Conservation (phyloP, 2,888 invertebrate genomes). For the Siphlonurus alternatus region DNA sequence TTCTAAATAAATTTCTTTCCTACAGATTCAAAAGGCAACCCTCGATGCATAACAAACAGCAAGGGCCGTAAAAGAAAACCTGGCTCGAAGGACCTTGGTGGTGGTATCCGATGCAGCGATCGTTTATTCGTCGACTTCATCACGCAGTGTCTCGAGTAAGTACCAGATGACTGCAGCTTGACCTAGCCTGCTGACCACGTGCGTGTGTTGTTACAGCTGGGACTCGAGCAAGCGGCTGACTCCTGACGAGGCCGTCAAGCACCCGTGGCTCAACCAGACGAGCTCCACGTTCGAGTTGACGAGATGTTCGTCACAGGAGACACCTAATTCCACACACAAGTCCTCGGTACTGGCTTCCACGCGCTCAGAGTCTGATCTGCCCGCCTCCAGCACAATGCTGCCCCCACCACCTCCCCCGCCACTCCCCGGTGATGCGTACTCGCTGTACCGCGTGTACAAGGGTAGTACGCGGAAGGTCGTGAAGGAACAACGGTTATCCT, state of each 20-base stretch:
- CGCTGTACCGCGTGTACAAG: constrained; percentile 16
- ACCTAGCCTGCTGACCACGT: not conserved
- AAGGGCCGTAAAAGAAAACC: constrained; percentile 85
- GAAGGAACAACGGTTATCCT: constrained; percentile 21
- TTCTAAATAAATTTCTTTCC: too few species aligned
- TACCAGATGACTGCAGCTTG: constrained; percentile 17
- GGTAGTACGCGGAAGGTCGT: constrained; percentile 17
- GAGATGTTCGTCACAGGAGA: constrained; percentile 5
- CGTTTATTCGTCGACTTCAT: constrained; percentile 82
- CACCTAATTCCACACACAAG: constrained; percentile 23
- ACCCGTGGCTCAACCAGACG: constrained; percentile 51
- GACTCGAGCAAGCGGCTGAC: constrained; percentile 82
- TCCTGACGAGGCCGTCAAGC: constrained; percentile 75
- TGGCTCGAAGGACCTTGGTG: constrained; percentile 61
- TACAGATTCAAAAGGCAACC: constrained; percentile 80
- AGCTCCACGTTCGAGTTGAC: not conserved
- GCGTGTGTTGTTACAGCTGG: constrained; percentile 45
- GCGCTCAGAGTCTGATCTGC: constrained; percentile 18
- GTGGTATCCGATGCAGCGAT: constrained; percentile 72
- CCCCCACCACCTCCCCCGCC: constrained; percentile 8
- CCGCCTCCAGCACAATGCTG: constrained; percentile 15
- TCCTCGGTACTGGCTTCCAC: constrained; percentile 20
- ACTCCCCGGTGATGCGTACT: constrained; percentile 15
- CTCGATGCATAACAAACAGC: constrained; percentile 80
- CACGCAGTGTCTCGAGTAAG: constrained; percentile 78